phyloP scores from a whole-genome alignment of 2,888 invertebrate species.

The Latrodectus hesperus region DNA sequence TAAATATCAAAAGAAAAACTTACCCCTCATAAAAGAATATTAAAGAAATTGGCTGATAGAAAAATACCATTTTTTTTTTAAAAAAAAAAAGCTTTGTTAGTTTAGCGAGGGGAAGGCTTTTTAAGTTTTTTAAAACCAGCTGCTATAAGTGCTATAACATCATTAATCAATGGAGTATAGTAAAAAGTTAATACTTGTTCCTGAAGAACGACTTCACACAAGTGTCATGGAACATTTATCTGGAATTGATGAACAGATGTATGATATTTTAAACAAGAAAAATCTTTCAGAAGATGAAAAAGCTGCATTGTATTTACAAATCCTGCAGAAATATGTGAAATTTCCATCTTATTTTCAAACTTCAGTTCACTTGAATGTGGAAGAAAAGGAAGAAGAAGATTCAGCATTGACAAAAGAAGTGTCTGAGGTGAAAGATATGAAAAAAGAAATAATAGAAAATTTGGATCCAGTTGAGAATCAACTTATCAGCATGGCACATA shows the following conservation, averaged over 20 bases:
- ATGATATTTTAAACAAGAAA: background rate
- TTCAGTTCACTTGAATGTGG: too few species aligned
- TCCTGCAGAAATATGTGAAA: background rate
- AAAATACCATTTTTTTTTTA: conserved; percentile 12
- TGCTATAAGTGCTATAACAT: background rate
- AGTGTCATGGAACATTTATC: background rate
- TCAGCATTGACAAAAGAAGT: background rate
- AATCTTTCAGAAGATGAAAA: background rate
- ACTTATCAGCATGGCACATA: background rate
- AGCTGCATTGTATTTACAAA: background rate
- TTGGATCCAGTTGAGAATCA: background rate
- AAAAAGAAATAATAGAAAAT: background rate
- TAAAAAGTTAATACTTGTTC: conserved; percentile 9
- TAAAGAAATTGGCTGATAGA: conserved; percentile 21
- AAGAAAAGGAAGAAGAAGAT: background rate
- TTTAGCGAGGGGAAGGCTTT: conserved; percentile 24
- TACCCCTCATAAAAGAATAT: conserved; percentile 4
- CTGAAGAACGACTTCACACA: background rate
- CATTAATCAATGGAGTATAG: conserved; percentile 20
- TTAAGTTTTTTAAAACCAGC: conserved; percentile 31
- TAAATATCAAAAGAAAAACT: conserved; percentile 11
- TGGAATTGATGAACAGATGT: background rate
- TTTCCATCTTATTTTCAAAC: background rate
- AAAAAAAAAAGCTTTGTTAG: conserved; percentile 28
- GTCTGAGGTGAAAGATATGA: background rate